Percentiles rank a stretch among this genome's conserved stretches.
phyloP scores from a whole-genome alignment of 2,888 invertebrate species.

The Microplitis deprimator region DNA sequence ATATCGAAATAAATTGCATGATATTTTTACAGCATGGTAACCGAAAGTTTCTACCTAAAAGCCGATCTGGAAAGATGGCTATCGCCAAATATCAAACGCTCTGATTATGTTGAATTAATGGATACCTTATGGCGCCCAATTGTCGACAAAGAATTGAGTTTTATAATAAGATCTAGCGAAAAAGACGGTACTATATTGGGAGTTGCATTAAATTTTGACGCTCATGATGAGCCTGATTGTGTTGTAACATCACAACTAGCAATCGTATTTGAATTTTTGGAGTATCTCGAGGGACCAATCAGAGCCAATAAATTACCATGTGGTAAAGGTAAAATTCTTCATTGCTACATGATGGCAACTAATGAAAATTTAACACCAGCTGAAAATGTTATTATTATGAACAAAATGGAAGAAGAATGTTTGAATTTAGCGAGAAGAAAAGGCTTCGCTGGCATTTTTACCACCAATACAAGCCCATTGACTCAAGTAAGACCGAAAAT shows the following conservation, averaged over 20 bases:
- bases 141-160: constrained; percentile 81
- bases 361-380: constrained; percentile 77
- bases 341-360: constrained; percentile 92
- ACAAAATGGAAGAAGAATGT: constrained; percentile 84
- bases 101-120: constrained; percentile 81
- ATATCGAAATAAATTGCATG: not conserved
- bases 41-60: constrained; percentile 88
- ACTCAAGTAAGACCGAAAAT: constrained; percentile 78
- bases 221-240: constrained; percentile 84
- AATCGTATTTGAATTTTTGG: constrained; percentile 85
- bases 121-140: constrained; percentile 80
- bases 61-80: constrained; percentile 89
- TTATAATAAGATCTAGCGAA: constrained; percentile 76
- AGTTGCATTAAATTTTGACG: constrained; percentile 86
- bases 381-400: constrained; percentile 86
- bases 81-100: constrained; percentile 78
- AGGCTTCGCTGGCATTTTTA: constrained; percentile 83
- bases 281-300: constrained; percentile 82
- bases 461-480: constrained; percentile 90
- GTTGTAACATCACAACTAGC: constrained; percentile 79
- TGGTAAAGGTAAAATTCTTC: constrained; percentile 81
- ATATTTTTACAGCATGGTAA: constrained; percentile 79
- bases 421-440: constrained; percentile 78
- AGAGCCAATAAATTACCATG: constrained; percentile 77
- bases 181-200: constrained; percentile 76